Conservation (phyloP, 23 tunicate genomes). For the Aplidium turbinatum region DNA sequence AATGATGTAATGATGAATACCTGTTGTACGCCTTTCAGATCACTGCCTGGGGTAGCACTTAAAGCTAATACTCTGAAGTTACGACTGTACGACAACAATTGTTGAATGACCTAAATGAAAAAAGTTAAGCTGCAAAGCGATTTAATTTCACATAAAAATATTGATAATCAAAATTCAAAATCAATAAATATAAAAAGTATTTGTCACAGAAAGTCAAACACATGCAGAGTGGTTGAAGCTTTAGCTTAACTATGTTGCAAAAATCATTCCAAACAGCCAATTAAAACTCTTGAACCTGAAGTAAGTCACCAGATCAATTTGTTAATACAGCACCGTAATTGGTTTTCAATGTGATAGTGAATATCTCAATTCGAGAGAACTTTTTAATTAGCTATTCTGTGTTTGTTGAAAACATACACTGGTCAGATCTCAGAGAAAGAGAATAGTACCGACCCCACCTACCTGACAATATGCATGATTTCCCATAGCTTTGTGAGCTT, state of each 20-base stretch:
- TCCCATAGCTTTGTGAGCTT: conserved; percentile 97
- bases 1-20: conserved; percentile 31
- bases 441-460: not conserved
- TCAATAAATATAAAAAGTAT: not conserved
- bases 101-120: conserved; percentile 67
- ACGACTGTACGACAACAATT: conserved; percentile 46
- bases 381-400: not conserved
- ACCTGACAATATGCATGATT: conserved; percentile 99
- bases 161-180: not conserved
- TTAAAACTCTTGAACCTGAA: too few species aligned
- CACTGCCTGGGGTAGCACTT: conserved; percentile 93
- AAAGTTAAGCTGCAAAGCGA: not conserved
- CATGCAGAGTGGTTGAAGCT: not conserved
- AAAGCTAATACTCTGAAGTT: conserved; percentile 82
- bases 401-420: not conserved
- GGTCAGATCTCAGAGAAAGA: not conserved
- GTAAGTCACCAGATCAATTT: not conserved
- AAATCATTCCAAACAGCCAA: too few species aligned
- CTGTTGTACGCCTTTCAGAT: conserved; percentile 77
- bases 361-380: too few species aligned
- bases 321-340: too few species aligned
- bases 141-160: not conserved
- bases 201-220: not conserved
- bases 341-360: too few species aligned
- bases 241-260: too few species aligned